Conservation (phyloP, 2,113 vertebrate genomes). For the Butastur rufipennis region DNA sequence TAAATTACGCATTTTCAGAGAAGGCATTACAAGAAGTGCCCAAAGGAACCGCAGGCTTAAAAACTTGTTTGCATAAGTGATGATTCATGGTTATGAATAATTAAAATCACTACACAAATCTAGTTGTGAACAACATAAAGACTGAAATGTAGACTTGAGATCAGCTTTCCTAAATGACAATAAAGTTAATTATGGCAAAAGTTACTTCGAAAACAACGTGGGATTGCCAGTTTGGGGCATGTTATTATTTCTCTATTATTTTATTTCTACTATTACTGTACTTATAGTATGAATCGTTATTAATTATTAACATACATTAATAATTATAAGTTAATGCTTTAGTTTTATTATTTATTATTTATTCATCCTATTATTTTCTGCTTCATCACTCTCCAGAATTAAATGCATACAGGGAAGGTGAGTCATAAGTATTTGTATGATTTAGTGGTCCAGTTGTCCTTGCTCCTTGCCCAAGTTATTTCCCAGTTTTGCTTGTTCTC, state of each 20-base stretch:
- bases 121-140: not conserved
- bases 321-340: not conserved
- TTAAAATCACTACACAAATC: not conserved
- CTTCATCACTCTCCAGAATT: not conserved
- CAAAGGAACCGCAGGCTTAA: not conserved
- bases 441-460: not conserved
- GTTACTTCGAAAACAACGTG: not conserved
- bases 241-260: not conserved
- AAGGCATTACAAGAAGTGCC: not conserved
- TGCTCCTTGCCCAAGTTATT: not conserved
- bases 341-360: not conserved
- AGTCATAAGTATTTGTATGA: not conserved
- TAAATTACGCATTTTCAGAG: not conserved
- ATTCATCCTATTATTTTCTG: not conserved
- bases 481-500: not conserved
- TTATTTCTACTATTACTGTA: not conserved
- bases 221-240: not conserved
- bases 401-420: not conserved
- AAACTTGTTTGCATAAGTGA: not conserved
- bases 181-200: not conserved
- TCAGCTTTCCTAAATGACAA: not conserved
- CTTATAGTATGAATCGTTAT: not conserved
- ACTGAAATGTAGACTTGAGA: not conserved
- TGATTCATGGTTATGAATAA: not conserved
- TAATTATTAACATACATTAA: not conserved